Evolutionary conservation across 2,113 vertebrate genomes (phyloP).

Genomic region (Narcine bancroftii): DNA sequence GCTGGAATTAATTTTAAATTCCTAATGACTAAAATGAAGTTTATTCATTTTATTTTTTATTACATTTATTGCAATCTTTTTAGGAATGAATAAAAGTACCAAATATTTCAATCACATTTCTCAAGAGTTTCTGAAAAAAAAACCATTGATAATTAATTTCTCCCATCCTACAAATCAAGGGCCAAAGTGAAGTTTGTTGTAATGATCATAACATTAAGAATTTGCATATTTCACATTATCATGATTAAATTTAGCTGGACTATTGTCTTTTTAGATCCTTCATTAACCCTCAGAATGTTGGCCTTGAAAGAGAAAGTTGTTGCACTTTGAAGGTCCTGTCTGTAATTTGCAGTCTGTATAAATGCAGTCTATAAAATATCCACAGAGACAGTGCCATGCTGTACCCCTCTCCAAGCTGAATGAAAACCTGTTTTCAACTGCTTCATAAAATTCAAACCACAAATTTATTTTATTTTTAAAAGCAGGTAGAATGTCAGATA

Average conservation of each 20-base stretch:
- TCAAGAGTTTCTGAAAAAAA: background rate
- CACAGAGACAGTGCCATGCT: background rate
- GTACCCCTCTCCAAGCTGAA: background rate
- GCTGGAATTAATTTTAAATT: background rate
- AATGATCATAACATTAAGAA: background rate
- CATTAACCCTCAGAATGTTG: background rate
- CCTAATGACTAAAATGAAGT: background rate
- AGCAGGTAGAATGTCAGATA: background rate
- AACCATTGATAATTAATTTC: background rate
- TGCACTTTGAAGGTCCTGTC: background rate
- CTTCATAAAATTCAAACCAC: background rate
- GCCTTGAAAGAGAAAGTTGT: background rate
- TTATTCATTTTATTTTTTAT: background rate
- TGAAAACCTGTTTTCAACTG: background rate
- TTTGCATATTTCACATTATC: background rate
- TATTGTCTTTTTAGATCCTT: background rate
- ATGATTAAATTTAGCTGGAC: background rate
- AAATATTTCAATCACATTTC: background rate
- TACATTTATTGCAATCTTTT: background rate
- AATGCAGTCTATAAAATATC: background rate
- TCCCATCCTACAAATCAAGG: background rate
- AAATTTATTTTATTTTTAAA: background rate
- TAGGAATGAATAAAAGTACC: background rate
- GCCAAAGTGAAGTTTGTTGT: background rate
- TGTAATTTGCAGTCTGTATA: background rate